phyloP scores from a whole-genome alignment of 2,797 vertebrate genomes.

The Coreius guichenoti region DNA sequence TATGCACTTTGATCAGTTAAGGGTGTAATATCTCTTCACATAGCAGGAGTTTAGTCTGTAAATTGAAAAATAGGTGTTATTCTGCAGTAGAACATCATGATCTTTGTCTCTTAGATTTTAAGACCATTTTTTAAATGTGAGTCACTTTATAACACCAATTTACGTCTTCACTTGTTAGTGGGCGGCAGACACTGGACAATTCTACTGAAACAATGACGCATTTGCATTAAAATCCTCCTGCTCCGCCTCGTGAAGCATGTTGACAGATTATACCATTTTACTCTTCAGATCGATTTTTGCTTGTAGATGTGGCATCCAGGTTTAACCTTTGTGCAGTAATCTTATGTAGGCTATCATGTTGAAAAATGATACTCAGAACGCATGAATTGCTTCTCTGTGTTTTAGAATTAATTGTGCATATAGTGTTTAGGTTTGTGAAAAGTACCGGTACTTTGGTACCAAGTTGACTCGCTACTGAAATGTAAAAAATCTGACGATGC shows the following conservation, averaged over 20 bases:
- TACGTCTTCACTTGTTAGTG: not conserved
- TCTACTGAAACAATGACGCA: not conserved
- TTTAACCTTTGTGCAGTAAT: not conserved
- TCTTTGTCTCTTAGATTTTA: not conserved
- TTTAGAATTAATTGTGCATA: not conserved
- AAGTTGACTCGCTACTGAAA: too few species aligned
- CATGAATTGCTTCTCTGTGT: not conserved
- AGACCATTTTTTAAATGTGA: not conserved
- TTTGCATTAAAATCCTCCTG: conserved; percentile 5
- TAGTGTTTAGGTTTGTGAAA: too few species aligned
- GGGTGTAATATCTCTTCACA: not conserved
- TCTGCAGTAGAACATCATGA: not conserved
- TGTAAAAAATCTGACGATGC: not conserved
- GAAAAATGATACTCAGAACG: not conserved
- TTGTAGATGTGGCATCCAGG: not conserved
- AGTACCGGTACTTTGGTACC: too few species aligned
- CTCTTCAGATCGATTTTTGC: not conserved
- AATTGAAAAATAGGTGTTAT: not conserved
- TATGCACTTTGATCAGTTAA: not conserved
- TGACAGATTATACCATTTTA: not conserved
- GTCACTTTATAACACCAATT: not conserved
- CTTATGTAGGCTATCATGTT: not conserved
- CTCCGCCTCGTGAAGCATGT: not conserved
- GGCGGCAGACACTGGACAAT: not conserved
- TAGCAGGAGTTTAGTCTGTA: not conserved